These are phyloP conservation scores for Coturnix japonica DNA, from an alignment of 2,113 vertebrate genomes.

Conservation along the genomic window DNA sequence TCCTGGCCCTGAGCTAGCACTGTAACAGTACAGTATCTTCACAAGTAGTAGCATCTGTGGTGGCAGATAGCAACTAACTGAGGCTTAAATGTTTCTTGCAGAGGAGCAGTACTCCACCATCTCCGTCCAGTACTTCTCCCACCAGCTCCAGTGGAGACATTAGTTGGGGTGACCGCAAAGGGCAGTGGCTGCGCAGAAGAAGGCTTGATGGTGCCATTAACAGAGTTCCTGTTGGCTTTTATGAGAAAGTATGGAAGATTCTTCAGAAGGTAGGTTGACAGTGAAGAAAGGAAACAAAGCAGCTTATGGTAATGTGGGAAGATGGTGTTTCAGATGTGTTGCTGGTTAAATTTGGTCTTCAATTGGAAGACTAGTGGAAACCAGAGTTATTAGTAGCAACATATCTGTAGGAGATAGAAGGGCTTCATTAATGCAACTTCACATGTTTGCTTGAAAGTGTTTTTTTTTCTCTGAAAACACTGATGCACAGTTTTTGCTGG, in stretches of 20 bases:
- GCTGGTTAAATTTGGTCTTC: neutral
- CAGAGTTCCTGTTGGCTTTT: conserved; percentile 96
- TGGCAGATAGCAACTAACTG: neutral
- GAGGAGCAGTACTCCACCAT: conserved; percentile 92
- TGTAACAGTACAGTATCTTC: neutral
- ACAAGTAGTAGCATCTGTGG: neutral
- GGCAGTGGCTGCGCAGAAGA: conserved; percentile 96
- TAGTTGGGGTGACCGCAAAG: conserved; percentile 91
- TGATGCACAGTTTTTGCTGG: accelerated
- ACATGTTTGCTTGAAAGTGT: neutral
- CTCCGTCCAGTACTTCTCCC: conserved; percentile 84
- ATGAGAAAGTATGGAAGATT: conserved; percentile 97
- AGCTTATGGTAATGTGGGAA: accelerated
- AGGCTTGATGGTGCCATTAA: conserved; percentile 96
- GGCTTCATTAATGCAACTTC: neutral
- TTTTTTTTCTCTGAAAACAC: neutral
- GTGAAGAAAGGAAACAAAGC: neutral
- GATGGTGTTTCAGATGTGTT: neutral
- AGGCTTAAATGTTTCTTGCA: conserved; percentile 63
- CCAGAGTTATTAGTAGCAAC: neutral
- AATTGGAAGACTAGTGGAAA: neutral
- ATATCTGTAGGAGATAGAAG: neutral
- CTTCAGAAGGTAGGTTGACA: conserved; percentile 87
- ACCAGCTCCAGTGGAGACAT: conserved; percentile 76
- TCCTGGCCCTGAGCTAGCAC: neutral